Evolutionary conservation across 1,140 invertebrate species (phyloP).

Genomic region (Drosophila albomicans): DNA sequence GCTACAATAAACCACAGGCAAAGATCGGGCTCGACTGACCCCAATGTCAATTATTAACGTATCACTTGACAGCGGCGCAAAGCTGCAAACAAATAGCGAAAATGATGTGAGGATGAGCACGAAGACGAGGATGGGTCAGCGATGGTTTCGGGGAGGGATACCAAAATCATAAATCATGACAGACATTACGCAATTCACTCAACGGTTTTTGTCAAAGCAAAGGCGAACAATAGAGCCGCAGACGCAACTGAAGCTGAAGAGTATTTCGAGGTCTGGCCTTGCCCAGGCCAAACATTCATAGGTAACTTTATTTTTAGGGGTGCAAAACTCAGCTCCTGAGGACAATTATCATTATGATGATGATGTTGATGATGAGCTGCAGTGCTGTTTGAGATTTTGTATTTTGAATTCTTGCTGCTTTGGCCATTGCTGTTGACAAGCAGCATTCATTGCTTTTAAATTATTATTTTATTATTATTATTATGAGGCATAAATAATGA

Average conservation of each 20-base stretch:
- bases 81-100: constrained; percentile 79
- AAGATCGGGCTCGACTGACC: constrained; percentile 64
- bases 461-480: constrained; percentile 83
- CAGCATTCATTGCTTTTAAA: constrained; percentile 80
- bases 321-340: constrained; percentile 55
- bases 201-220: constrained; percentile 81
- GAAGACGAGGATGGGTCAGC: constrained; percentile 50
- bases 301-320: constrained; percentile 70
- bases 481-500: constrained; percentile 65
- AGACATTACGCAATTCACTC: constrained; percentile 74
- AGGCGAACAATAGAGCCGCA: constrained; percentile 69
- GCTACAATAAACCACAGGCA: constrained; percentile 68
- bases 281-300: constrained; percentile 41
- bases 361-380: constrained; percentile 46
- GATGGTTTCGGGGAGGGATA: constrained; percentile 52
- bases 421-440: constrained; percentile 66
- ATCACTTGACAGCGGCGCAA: constrained; percentile 79
- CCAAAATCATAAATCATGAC: constrained; percentile 77
- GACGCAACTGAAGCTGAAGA: constrained; percentile 21
- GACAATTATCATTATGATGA: constrained; percentile 25
- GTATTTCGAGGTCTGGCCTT: constrained; percentile 23
- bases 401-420: constrained; percentile 33
- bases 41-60: constrained; percentile 84
- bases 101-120: constrained; percentile 63
- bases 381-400: constrained; percentile 54